phyloP scores from a whole-genome alignment of 2,888 invertebrate genomes.

The Deilephila porcellus region DNA sequence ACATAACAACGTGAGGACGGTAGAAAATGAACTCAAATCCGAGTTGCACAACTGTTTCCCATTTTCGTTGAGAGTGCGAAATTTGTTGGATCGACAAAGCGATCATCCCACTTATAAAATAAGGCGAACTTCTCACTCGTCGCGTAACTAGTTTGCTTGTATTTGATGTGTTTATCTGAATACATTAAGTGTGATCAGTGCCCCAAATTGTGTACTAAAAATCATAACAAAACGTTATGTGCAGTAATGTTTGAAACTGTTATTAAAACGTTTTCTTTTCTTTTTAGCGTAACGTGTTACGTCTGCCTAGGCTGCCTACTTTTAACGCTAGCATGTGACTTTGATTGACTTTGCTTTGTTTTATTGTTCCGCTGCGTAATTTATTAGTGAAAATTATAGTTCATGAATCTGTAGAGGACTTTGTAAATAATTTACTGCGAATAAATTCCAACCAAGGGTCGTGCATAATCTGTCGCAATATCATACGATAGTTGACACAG shows the following conservation, averaged over 20 bases:
- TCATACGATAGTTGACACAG: no score
- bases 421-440: no score
- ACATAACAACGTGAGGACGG: slow-evolving; percentile 19
- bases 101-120: not conserved
- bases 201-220: slow-evolving; percentile 11
- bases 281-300: not conserved
- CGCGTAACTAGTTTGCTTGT: not conserved
- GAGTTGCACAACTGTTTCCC: slow-evolving; percentile 46
- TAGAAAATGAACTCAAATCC: slow-evolving; percentile 33
- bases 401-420: not conserved
- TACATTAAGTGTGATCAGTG: not conserved
- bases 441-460: no score
- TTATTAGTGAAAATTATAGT: not conserved
- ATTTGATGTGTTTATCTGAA: not conserved
- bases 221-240: not conserved
- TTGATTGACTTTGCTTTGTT: no score
- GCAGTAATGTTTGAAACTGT: not conserved
- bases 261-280: not conserved
- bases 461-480: no score
- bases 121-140: slow-evolving; percentile 8
- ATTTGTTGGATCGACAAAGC: not conserved
- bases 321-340: no score
- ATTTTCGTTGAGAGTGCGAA: slow-evolving; percentile 45
- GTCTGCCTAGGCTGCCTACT: no score
- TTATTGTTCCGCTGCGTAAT: no score